These are phyloP conservation scores for Neoarius graeffei DNA, from an alignment of 2,113 vertebrate species.

Conservation along the genomic window DNA sequence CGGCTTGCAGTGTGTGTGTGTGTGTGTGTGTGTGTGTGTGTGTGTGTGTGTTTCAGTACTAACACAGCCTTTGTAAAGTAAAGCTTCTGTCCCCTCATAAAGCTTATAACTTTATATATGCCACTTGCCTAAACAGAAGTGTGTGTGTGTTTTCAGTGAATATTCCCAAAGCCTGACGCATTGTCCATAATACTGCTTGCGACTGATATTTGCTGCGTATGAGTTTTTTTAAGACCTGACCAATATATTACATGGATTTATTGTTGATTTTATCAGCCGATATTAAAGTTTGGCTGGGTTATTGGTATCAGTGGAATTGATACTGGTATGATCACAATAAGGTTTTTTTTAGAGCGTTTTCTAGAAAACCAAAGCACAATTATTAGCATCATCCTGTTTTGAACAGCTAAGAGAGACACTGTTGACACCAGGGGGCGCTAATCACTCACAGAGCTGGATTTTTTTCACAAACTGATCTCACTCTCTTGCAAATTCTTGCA, in stretches of 20 bases:
- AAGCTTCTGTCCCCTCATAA: not conserved
- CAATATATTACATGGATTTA: not conserved
- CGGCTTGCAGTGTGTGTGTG: conserved; percentile 34
- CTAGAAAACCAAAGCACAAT: not conserved
- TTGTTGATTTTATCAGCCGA: not conserved
- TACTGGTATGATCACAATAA: too few species aligned
- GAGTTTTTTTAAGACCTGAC: not conserved
- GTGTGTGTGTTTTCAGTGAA: conserved; percentile 12
- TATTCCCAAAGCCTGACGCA: not conserved
- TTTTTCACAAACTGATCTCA: not conserved
- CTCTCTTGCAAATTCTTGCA: not conserved
- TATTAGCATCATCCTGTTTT: not conserved
- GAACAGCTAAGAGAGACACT: not conserved
- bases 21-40: conserved; percentile 25
- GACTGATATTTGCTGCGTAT: conserved; percentile 11
- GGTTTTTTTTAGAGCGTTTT: not conserved
- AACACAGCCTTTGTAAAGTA: conserved; percentile 8
- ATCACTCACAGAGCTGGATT: not conserved
- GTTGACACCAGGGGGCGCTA: not conserved
- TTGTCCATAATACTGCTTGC: conserved; percentile 2
- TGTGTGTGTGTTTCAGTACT: not conserved
- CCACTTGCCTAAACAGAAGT: not conserved
- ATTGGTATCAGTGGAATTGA: not conserved
- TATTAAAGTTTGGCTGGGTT: not conserved
- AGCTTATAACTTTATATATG: not conserved